Evolutionary conservation across 1,140 invertebrate genomes (phyloP).

Genomic region (Dinoponera quadriceps): DNA sequence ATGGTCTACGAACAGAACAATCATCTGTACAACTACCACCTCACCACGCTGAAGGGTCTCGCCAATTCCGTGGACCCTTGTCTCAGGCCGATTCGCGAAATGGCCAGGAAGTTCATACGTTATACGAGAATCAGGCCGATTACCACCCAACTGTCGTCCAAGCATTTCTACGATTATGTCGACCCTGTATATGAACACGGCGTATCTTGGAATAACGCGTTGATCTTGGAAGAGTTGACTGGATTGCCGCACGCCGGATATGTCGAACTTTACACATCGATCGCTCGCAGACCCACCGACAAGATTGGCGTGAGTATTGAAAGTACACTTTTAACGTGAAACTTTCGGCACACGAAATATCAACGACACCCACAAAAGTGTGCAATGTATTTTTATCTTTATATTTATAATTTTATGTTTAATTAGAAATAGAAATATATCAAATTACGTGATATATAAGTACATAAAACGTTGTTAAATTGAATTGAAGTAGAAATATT

Average conservation of each 20-base stretch:
- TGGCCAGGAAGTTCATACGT: slow-evolving; percentile 73
- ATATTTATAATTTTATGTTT: no score
- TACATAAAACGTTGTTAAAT: no score
- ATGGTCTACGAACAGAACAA: slow-evolving; percentile 81
- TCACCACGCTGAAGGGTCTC: slow-evolving; percentile 81
- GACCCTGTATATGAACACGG: slow-evolving; percentile 76
- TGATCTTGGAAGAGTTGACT: slow-evolving; percentile 62
- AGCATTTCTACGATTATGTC: slow-evolving; percentile 70
- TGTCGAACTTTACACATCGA: slow-evolving; percentile 43
- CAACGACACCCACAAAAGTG: not conserved
- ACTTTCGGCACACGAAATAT: not conserved
- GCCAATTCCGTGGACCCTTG: slow-evolving; percentile 80
- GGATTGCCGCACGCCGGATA: slow-evolving; percentile 69
- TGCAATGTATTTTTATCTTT: not conserved
- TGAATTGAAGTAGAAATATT: no score
- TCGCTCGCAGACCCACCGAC: slow-evolving; percentile 57
- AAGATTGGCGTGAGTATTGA: slow-evolving; percentile 68
- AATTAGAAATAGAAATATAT: no score
- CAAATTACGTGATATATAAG: no score
- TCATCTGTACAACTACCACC: slow-evolving; percentile 83
- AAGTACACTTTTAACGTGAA: not conserved
- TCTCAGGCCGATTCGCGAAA: slow-evolving; percentile 69
- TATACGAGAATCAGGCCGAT: slow-evolving; percentile 70
- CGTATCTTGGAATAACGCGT: slow-evolving; percentile 59
- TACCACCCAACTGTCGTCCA: slow-evolving; percentile 60